These are phyloP conservation scores for Bubo blakistoni DNA, from an alignment of 2,113 vertebrate genomes.

Conservation along the genomic window DNA sequence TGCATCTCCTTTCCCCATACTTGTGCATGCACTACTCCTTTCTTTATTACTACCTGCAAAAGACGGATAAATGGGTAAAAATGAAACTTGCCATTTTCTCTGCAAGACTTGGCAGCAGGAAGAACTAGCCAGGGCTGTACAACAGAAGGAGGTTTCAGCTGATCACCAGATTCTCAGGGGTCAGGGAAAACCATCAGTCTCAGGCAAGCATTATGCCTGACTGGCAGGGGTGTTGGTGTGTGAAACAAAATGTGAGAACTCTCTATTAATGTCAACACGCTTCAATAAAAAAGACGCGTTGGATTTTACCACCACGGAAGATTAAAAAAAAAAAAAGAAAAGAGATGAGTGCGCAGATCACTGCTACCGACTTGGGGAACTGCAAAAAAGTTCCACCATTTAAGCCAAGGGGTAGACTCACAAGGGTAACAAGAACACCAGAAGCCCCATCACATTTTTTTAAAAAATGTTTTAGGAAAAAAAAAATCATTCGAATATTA, in stretches of 20 bases:
- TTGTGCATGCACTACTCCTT: background rate
- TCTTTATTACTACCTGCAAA: background rate
- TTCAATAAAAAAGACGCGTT: background rate
- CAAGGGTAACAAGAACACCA: background rate
- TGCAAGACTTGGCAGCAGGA: background rate
- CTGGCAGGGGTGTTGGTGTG: rapidly evolving
- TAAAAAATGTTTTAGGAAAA: background rate
- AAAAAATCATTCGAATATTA: background rate
- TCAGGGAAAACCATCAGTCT: background rate
- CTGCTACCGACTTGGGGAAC: background rate
- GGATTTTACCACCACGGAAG: background rate
- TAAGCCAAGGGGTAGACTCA: background rate
- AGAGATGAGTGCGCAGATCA: background rate
- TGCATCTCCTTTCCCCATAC: background rate
- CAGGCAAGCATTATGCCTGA: background rate
- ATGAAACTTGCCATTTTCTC: background rate
- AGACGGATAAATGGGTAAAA: background rate
- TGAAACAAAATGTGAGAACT: background rate
- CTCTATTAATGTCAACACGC: background rate
- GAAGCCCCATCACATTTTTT: background rate
- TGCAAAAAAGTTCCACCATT: background rate
- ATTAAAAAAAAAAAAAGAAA: background rate
- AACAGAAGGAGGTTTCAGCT: background rate
- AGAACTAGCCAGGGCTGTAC: background rate
- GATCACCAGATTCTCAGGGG: background rate